phyloP scores from a whole-genome alignment of 2,113 vertebrate species.

The Scomber japonicus region DNA sequence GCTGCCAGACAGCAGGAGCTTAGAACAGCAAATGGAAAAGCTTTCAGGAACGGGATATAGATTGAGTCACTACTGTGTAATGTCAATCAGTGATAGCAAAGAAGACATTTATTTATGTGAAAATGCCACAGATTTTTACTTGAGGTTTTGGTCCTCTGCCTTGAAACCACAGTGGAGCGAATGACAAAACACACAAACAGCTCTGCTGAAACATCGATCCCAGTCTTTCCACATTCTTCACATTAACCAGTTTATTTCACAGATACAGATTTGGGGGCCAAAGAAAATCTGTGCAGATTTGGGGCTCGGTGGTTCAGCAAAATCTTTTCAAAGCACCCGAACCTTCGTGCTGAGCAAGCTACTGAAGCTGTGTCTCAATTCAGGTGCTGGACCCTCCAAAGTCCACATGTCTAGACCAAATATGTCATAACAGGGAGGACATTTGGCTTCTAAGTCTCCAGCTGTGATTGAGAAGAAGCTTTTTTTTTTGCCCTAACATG shows the following conservation, averaged over 20 bases:
- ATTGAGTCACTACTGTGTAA: constrained; percentile 35
- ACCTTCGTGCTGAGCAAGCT: not conserved
- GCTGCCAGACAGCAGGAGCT: not conserved
- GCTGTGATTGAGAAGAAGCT: not conserved
- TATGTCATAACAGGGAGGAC: not conserved
- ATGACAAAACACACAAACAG: constrained; percentile 55
- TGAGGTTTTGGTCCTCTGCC: constrained; percentile 55
- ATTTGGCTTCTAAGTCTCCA: no score
- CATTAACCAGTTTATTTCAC: constrained; percentile 35
- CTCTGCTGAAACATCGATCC: constrained; percentile 13
- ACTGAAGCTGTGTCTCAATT: not conserved
- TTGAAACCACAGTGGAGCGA: constrained; percentile 54
- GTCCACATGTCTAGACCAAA: not conserved
- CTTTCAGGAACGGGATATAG: constrained; percentile 19
- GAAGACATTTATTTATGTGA: constrained; percentile 61
- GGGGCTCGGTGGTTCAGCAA: not conserved
- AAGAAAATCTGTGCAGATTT: constrained; percentile 21
- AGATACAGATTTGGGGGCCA: constrained; percentile 10
- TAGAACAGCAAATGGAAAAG: constrained; percentile 32
- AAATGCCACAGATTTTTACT: constrained; percentile 70
- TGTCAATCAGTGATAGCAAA: constrained; percentile 51
- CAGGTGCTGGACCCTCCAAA: not conserved
- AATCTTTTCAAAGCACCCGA: not conserved
- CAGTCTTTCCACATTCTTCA: constrained; percentile 40
- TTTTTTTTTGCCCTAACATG: no score